Evolutionary conservation across 2,113 vertebrate genomes (phyloP).

Genomic region (Percopsis transmontana): DNA sequence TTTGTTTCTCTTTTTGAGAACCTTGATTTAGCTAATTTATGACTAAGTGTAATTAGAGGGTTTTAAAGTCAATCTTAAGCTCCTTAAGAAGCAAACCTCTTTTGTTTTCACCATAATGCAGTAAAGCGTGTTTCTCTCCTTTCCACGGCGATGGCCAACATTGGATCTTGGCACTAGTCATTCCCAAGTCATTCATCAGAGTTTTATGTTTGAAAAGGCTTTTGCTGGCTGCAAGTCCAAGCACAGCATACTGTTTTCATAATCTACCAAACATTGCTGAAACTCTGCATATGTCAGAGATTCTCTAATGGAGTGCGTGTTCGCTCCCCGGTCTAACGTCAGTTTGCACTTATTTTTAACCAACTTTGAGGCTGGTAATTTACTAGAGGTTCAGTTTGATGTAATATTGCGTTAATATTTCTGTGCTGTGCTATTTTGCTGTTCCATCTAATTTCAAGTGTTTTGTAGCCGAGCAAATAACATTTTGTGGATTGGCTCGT

Average conservation of each 20-base stretch:
- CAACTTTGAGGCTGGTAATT: conserved; percentile 40
- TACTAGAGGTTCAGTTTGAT: conserved; percentile 49
- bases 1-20: too few species aligned
- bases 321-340: conserved; percentile 49
- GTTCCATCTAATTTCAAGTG: conserved; percentile 30
- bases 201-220: conserved; percentile 67
- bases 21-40: too few species aligned
- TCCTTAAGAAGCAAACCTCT: conserved; percentile 21
- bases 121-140: conserved; percentile 60
- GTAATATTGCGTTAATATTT: conserved; percentile 55
- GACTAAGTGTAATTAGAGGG: conserved; percentile 18
- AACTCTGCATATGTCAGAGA: conserved; percentile 47
- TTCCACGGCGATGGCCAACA: conserved; percentile 68
- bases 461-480: conserved; percentile 28
- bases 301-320: conserved; percentile 58
- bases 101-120: conserved; percentile 56
- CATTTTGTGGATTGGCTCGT: conserved; percentile 15
- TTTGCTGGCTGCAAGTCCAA: conserved; percentile 62
- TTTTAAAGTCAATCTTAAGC: conserved; percentile 35
- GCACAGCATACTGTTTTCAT: conserved; percentile 66
- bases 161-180: conserved; percentile 53
- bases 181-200: conserved; percentile 58
- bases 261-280: conserved; percentile 60
- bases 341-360: conserved; percentile 56
- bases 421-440: conserved; percentile 18